phyloP scores from a whole-genome alignment of 2,888 invertebrate species.

The Globia sparganii region DNA sequence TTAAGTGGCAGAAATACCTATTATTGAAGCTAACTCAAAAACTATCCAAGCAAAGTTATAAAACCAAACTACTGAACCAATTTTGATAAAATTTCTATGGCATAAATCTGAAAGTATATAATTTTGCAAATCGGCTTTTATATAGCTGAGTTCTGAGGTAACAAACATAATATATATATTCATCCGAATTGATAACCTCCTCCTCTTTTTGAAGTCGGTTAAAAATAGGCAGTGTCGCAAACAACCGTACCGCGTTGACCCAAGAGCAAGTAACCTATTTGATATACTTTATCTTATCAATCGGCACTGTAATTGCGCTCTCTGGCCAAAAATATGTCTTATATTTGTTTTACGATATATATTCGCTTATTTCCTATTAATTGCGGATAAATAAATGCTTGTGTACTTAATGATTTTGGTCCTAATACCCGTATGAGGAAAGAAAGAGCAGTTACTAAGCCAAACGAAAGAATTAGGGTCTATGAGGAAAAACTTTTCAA shows the following conservation, averaged over 20 bases:
- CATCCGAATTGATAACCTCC: too few relatives aligned
- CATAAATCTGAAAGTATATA: too few relatives aligned
- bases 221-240: slow-evolving; percentile 38
- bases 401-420: slow-evolving; percentile 23
- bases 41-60: too few relatives aligned
- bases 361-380: slow-evolving; percentile 17
- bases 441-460: background rate
- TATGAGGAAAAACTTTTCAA: slow-evolving; percentile 22
- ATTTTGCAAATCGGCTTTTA: too few relatives aligned
- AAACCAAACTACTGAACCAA: too few relatives aligned
- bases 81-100: too few relatives aligned
- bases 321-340: slow-evolving; percentile 43
- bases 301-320: slow-evolving; percentile 41
- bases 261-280: slow-evolving; percentile 61
- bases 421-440: slow-evolving; percentile 7
- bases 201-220: too few relatives aligned
- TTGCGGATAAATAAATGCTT: slow-evolving; percentile 10
- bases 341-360: slow-evolving; percentile 35
- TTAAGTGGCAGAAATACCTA: too few relatives aligned
- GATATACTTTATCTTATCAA: slow-evolving; percentile 60
- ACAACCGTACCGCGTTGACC: slow-evolving; percentile 50
- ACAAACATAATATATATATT: too few relatives aligned
- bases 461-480: background rate
- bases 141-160: too few relatives aligned
- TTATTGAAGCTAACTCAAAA: too few relatives aligned